Conservation (phyloP, 2,113 vertebrate genomes). For the Psettodes erumei region DNA sequence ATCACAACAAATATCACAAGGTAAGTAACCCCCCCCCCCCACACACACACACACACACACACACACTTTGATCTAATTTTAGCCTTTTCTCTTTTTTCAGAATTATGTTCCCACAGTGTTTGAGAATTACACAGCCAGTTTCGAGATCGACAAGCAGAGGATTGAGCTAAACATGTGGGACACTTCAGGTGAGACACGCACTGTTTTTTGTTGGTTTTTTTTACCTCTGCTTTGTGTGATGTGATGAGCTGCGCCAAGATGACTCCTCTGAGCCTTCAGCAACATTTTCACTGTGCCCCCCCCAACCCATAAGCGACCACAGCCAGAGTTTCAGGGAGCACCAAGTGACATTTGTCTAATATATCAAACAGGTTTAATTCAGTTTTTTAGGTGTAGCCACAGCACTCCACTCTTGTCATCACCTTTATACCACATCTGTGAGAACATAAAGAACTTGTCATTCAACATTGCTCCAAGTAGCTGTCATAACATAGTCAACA, state of each 20-base stretch:
- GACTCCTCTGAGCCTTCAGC: slow-evolving; percentile 20
- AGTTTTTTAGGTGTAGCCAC: neutral
- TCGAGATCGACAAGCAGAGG: slow-evolving; percentile 93
- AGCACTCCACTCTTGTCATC: slow-evolving; percentile 1
- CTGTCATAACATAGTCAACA: slow-evolving; percentile 9
- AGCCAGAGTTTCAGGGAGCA: neutral
- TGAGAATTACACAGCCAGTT: slow-evolving; percentile 94
- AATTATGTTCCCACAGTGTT: slow-evolving; percentile 89
- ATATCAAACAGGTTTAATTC: slow-evolving; percentile 2
- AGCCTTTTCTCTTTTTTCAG: slow-evolving; percentile 67
- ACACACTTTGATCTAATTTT: slow-evolving; percentile 29
- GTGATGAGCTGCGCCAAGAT: neutral
- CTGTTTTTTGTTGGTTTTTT: neutral
- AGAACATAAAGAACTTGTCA: slow-evolving; percentile 29
- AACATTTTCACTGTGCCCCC: slow-evolving; percentile 35
- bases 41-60: no score
- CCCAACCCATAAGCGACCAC: slow-evolving; percentile 25
- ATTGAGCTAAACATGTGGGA: slow-evolving; percentile 98
- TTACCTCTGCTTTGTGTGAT: neutral
- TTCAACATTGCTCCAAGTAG: slow-evolving; percentile 8
- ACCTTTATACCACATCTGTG: neutral
- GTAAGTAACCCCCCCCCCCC: no score
- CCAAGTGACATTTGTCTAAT: neutral
- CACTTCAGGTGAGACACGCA: slow-evolving; percentile 87
- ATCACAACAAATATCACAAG: neutral